Percentiles rank a stretch among this genome's conserved stretches.
Conservation (phyloP, 2,888 invertebrate genomes). For the Nephrotoma flavescens region DNA sequence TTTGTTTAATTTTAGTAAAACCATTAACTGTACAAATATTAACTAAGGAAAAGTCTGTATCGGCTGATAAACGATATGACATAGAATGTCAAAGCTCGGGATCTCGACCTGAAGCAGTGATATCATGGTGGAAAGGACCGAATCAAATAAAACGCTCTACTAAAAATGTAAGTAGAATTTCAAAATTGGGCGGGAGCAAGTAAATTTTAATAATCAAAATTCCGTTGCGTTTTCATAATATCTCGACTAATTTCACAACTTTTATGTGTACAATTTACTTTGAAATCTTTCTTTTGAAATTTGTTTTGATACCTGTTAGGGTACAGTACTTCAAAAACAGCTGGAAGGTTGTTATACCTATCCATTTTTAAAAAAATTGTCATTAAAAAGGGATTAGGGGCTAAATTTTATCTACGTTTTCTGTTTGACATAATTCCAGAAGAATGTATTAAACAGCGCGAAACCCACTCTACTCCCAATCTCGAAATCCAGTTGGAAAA, state of each 20-base stretch:
- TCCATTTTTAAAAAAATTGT: no score
- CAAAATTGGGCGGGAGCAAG: not conserved
- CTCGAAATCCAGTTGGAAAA: no score
- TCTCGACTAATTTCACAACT: not conserved
- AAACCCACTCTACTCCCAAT: no score
- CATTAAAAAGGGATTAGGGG: no score
- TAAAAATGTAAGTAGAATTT: constrained; percentile 52
- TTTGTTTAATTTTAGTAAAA: constrained; percentile 46
- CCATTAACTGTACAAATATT: constrained; percentile 70
- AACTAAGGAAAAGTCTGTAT: constrained; percentile 68
- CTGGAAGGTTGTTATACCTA: no score
- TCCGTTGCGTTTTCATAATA: not conserved
- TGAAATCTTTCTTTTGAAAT: no score
- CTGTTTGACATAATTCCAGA: no score
- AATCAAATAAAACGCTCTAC: constrained; percentile 63
- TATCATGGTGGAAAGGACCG: constrained; percentile 84
- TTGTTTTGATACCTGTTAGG: no score
- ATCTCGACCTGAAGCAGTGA: constrained; percentile 68
- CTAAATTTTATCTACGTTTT: no score
- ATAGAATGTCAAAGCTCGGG: constrained; percentile 78
- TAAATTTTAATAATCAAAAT: not conserved
- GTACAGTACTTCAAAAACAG: no score
- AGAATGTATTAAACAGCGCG: no score
- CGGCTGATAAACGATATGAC: constrained; percentile 73
- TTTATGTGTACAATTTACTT: not conserved